Evolutionary conservation across 2,888 invertebrate genomes (phyloP).

Genomic region (Chymomyza procnemis): DNA sequence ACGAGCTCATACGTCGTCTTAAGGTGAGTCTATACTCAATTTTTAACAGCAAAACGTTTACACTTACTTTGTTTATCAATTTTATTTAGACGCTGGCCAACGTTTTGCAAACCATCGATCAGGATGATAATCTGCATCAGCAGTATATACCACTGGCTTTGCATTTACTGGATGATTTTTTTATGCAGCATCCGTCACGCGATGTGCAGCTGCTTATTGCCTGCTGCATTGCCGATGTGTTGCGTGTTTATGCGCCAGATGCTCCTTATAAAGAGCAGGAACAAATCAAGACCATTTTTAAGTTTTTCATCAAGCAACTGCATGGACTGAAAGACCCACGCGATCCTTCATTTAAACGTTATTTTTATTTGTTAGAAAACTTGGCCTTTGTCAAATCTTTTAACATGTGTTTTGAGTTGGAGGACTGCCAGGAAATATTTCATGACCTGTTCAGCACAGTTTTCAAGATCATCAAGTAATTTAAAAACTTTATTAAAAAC

Average conservation of each 20-base stretch:
- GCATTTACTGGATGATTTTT: constrained; percentile 95
- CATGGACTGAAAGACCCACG: constrained; percentile 96
- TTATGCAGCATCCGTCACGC: constrained; percentile 91
- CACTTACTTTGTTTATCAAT: not conserved
- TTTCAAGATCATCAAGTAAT: constrained; percentile 97
- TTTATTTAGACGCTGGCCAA: constrained; percentile 89
- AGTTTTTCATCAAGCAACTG: constrained; percentile 95
- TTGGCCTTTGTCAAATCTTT: constrained; percentile 98
- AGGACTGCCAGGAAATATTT: constrained; percentile 98
- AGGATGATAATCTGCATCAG: constrained; percentile 96
- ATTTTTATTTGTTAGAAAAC: constrained; percentile 97
- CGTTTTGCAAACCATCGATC: constrained; percentile 96
- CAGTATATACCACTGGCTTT: constrained; percentile 94
- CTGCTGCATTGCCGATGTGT: constrained; percentile 97
- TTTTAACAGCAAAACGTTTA: too few relatives aligned
- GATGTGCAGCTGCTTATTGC: constrained; percentile 97
- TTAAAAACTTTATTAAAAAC: constrained; percentile 47
- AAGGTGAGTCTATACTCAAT: constrained; percentile 84
- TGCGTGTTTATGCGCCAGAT: constrained; percentile 97
- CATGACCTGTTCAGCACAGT: constrained; percentile 94
- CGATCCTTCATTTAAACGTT: constrained; percentile 97
- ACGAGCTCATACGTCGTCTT: constrained; percentile 95
- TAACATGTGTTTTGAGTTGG: constrained; percentile 98
- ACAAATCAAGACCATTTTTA: constrained; percentile 93
- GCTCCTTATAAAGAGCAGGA: constrained; percentile 98